Evolutionary conservation across 2,113 vertebrate genomes (phyloP).

Genomic region (Archilochus colubris): DNA sequence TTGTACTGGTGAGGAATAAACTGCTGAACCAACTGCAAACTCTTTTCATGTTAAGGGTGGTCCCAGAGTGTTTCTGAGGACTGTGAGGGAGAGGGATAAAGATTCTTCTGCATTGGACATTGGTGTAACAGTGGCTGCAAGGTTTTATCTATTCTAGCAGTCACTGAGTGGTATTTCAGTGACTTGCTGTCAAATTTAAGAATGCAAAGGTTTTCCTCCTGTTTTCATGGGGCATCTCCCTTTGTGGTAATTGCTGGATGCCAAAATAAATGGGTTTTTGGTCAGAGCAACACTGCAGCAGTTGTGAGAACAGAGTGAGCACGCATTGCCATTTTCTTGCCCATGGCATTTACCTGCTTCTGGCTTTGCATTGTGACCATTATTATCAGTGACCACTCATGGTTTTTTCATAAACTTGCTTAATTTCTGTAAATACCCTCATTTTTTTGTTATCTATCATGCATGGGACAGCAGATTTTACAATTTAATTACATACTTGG

Average conservation of each 20-base stretch:
- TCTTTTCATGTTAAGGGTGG: background rate
- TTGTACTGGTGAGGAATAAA: background rate
- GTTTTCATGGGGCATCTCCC: background rate
- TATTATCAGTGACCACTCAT: background rate
- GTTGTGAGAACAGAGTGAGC: background rate
- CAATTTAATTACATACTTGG: background rate
- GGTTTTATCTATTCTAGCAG: background rate
- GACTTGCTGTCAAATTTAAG: background rate
- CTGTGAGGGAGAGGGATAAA: background rate
- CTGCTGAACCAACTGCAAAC: background rate
- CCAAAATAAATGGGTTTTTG: background rate
- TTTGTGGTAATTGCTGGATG: background rate
- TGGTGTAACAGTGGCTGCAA: background rate
- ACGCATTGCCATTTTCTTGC: background rate
- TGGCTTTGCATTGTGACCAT: background rate
- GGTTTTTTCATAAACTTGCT: background rate
- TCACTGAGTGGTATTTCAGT: rapidly evolving
- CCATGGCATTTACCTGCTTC: background rate
- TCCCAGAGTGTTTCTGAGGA: background rate
- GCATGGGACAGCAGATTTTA: constrained; percentile 1
- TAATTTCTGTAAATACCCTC: background rate
- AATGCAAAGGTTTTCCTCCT: background rate
- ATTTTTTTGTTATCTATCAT: background rate
- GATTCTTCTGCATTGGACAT: background rate
- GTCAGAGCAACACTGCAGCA: background rate